phyloP scores from a whole-genome alignment of 2,113 vertebrate genomes.

The Melospiza melodia region DNA sequence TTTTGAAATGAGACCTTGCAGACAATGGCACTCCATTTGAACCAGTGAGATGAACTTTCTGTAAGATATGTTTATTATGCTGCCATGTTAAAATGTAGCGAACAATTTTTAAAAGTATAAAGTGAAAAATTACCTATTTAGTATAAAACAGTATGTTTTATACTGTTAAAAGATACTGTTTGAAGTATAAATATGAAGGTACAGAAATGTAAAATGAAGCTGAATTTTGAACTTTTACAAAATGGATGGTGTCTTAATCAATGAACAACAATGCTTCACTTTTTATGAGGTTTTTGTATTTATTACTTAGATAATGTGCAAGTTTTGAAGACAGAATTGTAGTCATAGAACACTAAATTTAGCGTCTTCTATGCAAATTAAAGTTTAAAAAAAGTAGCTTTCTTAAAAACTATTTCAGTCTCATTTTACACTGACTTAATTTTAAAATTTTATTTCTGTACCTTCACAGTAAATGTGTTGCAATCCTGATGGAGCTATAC shows the following conservation, averaged over 20 bases:
- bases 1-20: slow-evolving; percentile 66
- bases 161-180: background rate
- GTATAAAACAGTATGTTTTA: background rate
- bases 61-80: slow-evolving; percentile 13
- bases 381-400: background rate
- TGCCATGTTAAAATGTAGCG: slow-evolving; percentile 22
- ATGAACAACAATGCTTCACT: background rate
- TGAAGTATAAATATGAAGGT: background rate
- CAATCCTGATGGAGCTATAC: background rate
- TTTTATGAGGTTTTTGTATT: background rate
- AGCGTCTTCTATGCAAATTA: background rate
- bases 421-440: background rate
- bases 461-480: background rate
- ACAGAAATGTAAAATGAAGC: slow-evolving; percentile 4
- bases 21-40: slow-evolving; percentile 52
- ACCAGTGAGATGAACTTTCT: slow-evolving; percentile 50
- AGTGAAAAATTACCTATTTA: background rate
- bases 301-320: background rate
- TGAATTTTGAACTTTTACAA: background rate
- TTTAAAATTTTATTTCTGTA: background rate
- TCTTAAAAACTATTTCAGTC: background rate
- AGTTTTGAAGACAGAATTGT: background rate
- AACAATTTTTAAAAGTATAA: background rate
- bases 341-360: background rate
- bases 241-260: background rate